A percentile compares a stretch with the other conserved stretches of the same genome.
Conservation (phyloP, 1,140 invertebrate species). For the Micrasema longulum region DNA sequence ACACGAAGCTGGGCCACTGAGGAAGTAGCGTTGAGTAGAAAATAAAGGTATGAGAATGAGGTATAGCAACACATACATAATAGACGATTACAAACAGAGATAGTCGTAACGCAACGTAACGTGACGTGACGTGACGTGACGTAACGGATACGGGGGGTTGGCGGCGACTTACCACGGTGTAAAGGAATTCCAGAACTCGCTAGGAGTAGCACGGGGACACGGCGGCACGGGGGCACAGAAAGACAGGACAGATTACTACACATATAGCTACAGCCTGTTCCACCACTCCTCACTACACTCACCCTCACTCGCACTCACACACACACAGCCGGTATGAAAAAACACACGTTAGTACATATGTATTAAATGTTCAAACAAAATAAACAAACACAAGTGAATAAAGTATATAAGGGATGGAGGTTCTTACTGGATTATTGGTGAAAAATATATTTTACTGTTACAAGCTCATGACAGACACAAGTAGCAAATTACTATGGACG, state of each 20-base stretch:
- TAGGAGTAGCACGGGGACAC: conserved; percentile 80
- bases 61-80: conserved; percentile 65
- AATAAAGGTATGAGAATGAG: conserved; percentile 46
- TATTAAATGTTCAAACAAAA: conserved; percentile 46
- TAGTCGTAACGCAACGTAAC: conserved; percentile 54
- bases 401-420: conserved; percentile 49
- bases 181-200: conserved; percentile 97
- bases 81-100: conserved; percentile 66
- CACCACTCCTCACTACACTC: conserved; percentile 62
- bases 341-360: conserved; percentile 49
- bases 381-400: conserved; percentile 47
- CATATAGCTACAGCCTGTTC: conserved; percentile 71
- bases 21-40: conserved; percentile 46
- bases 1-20: conserved; percentile 48
- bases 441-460: conserved; percentile 51
- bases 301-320: conserved; percentile 57
- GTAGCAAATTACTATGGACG: conserved; percentile 64
- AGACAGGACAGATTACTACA: conserved; percentile 71
- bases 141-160: conserved; percentile 69
- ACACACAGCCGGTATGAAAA: conserved; percentile 32
- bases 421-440: conserved; percentile 44
- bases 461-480: conserved; percentile 69
- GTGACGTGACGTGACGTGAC: too few relatives aligned
- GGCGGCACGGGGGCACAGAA: conserved; percentile 69
- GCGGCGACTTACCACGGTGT: conserved; percentile 94